These are phyloP conservation scores for Mythimna albipuncta DNA, from an alignment of 2,888 invertebrate species.

Conservation along the genomic window DNA sequence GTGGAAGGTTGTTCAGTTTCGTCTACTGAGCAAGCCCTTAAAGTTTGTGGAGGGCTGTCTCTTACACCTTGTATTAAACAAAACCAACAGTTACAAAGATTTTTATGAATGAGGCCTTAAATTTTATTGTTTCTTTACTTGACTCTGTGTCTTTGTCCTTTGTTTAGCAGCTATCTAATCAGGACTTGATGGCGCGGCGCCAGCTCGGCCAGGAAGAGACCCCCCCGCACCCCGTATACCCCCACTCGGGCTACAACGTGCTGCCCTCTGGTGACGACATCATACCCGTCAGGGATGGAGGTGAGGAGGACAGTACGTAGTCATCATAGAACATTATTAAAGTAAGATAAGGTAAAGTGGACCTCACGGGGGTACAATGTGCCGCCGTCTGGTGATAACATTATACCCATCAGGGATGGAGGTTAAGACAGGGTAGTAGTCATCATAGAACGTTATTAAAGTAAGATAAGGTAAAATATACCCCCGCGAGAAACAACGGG, in stretches of 20 bases:
- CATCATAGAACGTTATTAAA: background rate
- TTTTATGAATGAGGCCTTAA: too few relatives aligned
- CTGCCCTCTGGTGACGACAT: constrained; percentile 85
- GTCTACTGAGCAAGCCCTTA: too few relatives aligned
- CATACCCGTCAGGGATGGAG: constrained; percentile 87
- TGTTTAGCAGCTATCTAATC: constrained; percentile 66
- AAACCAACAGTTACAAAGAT: too few relatives aligned
- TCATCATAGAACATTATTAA: constrained; percentile 8
- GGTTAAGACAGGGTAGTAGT: too few relatives aligned
- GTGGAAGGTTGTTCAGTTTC: too few relatives aligned
- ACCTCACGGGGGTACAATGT: constrained; percentile 67
- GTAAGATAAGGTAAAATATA: background rate
- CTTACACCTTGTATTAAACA: too few relatives aligned
- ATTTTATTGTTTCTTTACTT: too few relatives aligned
- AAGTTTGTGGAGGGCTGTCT: too few relatives aligned
- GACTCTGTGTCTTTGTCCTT: background rate
- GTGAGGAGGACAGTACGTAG: constrained; percentile 68
- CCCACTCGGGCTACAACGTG: constrained; percentile 78
- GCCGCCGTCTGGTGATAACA: too few relatives aligned
- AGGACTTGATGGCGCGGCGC: constrained; percentile 74
- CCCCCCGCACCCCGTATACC: constrained; percentile 85
- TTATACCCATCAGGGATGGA: too few relatives aligned
- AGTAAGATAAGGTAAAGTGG: constrained; percentile 60
- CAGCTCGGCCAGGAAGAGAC: constrained; percentile 86
- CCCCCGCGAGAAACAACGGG: too few relatives aligned